Base-by-base conservation (phyloP, 92 coral and sea anemone genomes). In the Parazoanthus darwini region DNA sequence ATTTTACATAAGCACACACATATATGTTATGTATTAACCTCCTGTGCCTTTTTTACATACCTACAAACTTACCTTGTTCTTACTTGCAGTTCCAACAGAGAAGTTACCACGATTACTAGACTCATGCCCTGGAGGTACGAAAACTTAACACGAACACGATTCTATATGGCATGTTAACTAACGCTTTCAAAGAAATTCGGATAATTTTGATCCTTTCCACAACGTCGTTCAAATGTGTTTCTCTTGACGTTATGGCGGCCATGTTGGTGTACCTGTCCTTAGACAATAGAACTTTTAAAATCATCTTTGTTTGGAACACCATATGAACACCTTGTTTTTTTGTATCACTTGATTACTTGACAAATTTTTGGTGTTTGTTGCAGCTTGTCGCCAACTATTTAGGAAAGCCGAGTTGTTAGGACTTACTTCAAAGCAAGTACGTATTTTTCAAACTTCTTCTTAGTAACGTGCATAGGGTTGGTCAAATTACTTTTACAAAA, bases 351-450 rank as follows among this genome's bases (percentile, higher is more conserved):
- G 59, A 54, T 11, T 54, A 11, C 16, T 65, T 79, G 70, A 63
- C 15, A 63, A 5, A 20, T 20, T 2, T 63, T 63, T 63, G 2
- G 70, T 63, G 37, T 89, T 88, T 77, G 75, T 50, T 89, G 48
- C 73, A 97, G 98, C 98, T 80, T 95, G 98, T 82, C 98, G 99
- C 43, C 99, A 97, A 68, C 85, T 97, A 46, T 94, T 94, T 88
- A 95, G 93, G 93, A 97, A 97, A 70, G 99, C 99, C 35, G 95
- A 95, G 75, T 92, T 97, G 33, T 91, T 97, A 38, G 99, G 99
- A 68, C 90, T 90, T 46, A 91, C 96, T 36, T 92, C 97, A 43
- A 93, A 92, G 15, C 97, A 97, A 92, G 99, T 95, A 72, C 82
- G 82, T 85, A 13, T 54, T 72, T 51, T 13, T 33, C 15, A 74